These are phyloP conservation scores for Origma solitaria DNA, from an alignment of 2,113 vertebrate species.

Conservation along the genomic window DNA sequence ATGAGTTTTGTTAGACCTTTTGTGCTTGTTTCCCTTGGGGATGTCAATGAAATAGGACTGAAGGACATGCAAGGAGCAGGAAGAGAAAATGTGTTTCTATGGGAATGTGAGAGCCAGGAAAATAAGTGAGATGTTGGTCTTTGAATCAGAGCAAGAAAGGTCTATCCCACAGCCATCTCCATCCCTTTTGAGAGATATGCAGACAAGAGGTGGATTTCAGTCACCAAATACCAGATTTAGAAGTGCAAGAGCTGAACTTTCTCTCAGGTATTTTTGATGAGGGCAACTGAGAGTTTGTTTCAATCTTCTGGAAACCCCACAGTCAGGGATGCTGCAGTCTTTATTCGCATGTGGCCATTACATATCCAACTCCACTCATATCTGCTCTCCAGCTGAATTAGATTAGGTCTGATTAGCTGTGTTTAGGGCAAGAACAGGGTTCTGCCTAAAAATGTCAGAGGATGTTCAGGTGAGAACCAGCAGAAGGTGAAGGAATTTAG, in stretches of 20 bases:
- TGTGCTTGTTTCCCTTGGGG: neutral
- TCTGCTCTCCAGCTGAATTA: neutral
- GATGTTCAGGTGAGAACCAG: neutral
- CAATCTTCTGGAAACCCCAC: neutral
- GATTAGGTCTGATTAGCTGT: neutral
- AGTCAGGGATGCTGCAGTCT: neutral
- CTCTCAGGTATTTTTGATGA: neutral
- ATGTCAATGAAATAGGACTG: neutral
- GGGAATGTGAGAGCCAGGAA: neutral
- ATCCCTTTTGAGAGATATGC: neutral
- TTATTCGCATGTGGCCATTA: neutral
- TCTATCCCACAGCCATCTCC: neutral
- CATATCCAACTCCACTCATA: neutral
- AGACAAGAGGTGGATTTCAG: neutral
- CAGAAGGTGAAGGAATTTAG: neutral
- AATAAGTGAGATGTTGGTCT: neutral
- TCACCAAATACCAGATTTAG: neutral
- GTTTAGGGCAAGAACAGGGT: neutral
- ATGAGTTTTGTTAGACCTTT: neutral
- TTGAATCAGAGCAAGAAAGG: neutral
- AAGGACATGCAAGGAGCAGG: fast-evolving
- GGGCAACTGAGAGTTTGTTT: neutral
- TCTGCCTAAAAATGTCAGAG: neutral
- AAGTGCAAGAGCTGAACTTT: neutral
- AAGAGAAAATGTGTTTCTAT: neutral